Evolutionary conservation across 2,888 invertebrate species (phyloP).

Genomic region (Diogma glabrata): DNA sequence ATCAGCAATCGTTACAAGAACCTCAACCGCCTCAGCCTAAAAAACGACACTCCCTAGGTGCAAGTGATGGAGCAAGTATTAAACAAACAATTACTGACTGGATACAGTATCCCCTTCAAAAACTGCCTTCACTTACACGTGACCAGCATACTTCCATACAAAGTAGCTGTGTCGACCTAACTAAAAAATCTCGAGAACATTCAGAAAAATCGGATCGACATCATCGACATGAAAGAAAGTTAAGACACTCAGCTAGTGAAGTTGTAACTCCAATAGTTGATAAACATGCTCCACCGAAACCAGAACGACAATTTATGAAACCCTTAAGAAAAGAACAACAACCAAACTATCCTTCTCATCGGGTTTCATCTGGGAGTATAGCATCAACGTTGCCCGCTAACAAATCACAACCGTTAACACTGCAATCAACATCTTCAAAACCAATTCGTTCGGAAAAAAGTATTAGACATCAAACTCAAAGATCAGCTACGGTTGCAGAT

Average conservation of each 20-base stretch:
- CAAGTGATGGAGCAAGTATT: constrained; percentile 23
- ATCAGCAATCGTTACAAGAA: constrained; percentile 14
- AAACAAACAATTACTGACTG: constrained; percentile 29
- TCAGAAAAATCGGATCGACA: constrained; percentile 16
- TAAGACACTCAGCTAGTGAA: constrained; percentile 35
- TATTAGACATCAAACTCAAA: constrained; percentile 35
- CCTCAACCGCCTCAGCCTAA: constrained; percentile 25
- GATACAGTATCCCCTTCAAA: constrained; percentile 34
- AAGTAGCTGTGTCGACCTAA: constrained; percentile 23
- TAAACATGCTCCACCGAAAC: constrained; percentile 20
- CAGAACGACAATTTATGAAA: constrained; percentile 24
- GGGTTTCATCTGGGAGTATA: not conserved
- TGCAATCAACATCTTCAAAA: constrained; percentile 15
- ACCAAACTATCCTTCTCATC: not conserved
- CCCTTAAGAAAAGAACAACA: constrained; percentile 1
- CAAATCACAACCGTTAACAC: not conserved
- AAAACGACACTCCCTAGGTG: constrained; percentile 35
- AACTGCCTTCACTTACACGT: constrained; percentile 30
- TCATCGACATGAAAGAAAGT: constrained; percentile 25
- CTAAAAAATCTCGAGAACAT: constrained; percentile 19
- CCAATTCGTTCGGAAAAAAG: constrained; percentile 31
- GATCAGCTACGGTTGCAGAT: constrained; percentile 36
- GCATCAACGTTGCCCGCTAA: not conserved
- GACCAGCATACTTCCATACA: constrained; percentile 21
- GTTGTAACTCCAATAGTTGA: constrained; percentile 26